Conservation (phyloP, 2,113 vertebrate genomes). For the Burhinus bistriatus region DNA sequence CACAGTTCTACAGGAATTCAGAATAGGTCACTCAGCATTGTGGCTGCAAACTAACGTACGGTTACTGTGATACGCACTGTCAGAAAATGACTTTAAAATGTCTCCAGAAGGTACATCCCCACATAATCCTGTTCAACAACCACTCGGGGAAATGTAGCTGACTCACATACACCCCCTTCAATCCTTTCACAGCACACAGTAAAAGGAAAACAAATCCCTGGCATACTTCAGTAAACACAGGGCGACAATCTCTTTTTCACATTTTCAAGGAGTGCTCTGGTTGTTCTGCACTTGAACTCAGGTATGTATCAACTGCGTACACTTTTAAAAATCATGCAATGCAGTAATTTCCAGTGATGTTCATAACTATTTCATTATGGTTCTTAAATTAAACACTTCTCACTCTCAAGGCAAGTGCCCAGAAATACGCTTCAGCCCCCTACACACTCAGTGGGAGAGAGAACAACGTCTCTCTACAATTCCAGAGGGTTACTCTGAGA, state of each 20-base stretch:
- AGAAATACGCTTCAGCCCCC: background rate
- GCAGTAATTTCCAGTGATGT: background rate
- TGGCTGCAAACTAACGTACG: background rate
- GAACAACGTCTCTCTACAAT: accelerated
- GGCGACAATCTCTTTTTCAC: background rate
- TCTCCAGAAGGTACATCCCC: background rate
- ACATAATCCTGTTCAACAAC: background rate
- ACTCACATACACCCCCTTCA: background rate
- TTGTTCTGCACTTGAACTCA: background rate
- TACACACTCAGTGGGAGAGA: background rate
- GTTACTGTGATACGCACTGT: background rate
- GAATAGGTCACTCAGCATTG: background rate
- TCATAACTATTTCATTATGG: background rate
- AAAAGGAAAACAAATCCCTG: background rate
- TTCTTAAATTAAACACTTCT: background rate
- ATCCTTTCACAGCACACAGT: background rate
- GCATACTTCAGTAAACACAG: background rate
- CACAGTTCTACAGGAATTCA: background rate
- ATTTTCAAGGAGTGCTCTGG: background rate
- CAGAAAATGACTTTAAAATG: background rate
- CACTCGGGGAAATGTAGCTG: background rate
- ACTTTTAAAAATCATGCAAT: background rate
- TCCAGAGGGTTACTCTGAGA: background rate
- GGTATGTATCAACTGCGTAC: background rate
- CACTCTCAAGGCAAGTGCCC: background rate